These are phyloP conservation scores for Netelia melanura DNA, from an alignment of 2,888 invertebrate species.

Conservation along the genomic window DNA sequence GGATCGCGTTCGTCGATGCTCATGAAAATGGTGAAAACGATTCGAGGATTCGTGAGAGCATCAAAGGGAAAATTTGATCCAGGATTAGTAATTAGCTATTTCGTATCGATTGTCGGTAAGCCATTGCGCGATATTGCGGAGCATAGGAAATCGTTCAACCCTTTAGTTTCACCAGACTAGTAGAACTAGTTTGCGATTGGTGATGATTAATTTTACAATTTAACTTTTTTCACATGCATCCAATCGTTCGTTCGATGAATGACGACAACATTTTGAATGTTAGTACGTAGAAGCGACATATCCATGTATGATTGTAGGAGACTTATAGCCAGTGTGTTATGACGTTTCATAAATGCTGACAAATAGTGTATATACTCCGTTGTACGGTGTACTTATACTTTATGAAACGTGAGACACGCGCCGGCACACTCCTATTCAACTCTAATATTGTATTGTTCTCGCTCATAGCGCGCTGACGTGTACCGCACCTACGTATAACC, in stretches of 20 bases:
- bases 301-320: slow-evolving; percentile 44
- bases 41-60: slow-evolving; percentile 32
- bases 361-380: slow-evolving; percentile 73
- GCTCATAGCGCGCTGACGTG: slow-evolving; percentile 62
- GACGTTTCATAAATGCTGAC: slow-evolving; percentile 80
- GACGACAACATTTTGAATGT: background rate
- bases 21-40: slow-evolving; percentile 29
- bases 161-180: background rate
- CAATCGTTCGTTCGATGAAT: too few species aligned
- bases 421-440: slow-evolving; percentile 82
- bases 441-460: slow-evolving; percentile 72
- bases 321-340: slow-evolving; percentile 73
- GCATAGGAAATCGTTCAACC: background rate
- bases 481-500: slow-evolving; percentile 17
- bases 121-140: background rate
- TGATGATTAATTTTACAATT: too few species aligned
- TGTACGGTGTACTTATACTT: slow-evolving; percentile 64
- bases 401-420: slow-evolving; percentile 80
- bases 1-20: background rate
- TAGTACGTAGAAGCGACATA: background rate
- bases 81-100: slow-evolving; percentile 53
- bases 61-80: slow-evolving; percentile 37
- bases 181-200: too few species aligned
- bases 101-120: background rate
- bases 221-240: too few species aligned